A percentile compares a stretch with the other conserved stretches of the same genome.
These are phyloP conservation scores for Pomatorhinus ruficollis DNA, from an alignment of 2,113 vertebrate species.

Conservation along the genomic window DNA sequence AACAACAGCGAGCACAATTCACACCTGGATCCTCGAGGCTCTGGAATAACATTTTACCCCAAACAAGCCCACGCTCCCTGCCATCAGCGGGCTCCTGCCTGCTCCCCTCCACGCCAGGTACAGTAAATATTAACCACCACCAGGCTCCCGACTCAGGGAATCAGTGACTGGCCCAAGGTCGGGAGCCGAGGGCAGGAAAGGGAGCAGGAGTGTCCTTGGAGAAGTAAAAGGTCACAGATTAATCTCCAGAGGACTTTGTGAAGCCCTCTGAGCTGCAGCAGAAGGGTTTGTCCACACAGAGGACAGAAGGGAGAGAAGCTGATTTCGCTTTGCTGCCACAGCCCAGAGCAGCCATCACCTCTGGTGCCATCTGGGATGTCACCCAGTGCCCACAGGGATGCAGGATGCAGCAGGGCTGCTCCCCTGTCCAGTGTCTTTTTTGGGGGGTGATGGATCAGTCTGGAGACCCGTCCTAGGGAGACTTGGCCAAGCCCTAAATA, in stretches of 20 bases:
- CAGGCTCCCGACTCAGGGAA: not conserved
- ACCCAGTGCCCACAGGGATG: not conserved
- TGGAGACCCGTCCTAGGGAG: not conserved
- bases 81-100: not conserved
- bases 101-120: not conserved
- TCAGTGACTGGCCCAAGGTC: conserved; percentile 38
- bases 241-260: not conserved
- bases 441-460: too few relatives aligned
- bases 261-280: not conserved
- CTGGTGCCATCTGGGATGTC: rapidly evolving
- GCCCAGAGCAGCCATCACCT: not conserved
- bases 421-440: not conserved
- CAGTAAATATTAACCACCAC: conserved; percentile 54
- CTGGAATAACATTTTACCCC: not conserved
- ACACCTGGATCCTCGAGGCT: not conserved
- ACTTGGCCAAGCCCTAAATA: not conserved
- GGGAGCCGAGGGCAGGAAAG: not conserved
- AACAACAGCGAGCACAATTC: rapidly evolving
- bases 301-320: not conserved
- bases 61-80: not conserved
- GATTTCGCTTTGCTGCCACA: not conserved
- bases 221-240: not conserved
- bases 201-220: not conserved
- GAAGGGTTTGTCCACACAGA: not conserved
- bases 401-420: not conserved